Base-by-base conservation (phyloP, 1,140 invertebrate genomes). In the Phthorimaea operculella region DNA sequence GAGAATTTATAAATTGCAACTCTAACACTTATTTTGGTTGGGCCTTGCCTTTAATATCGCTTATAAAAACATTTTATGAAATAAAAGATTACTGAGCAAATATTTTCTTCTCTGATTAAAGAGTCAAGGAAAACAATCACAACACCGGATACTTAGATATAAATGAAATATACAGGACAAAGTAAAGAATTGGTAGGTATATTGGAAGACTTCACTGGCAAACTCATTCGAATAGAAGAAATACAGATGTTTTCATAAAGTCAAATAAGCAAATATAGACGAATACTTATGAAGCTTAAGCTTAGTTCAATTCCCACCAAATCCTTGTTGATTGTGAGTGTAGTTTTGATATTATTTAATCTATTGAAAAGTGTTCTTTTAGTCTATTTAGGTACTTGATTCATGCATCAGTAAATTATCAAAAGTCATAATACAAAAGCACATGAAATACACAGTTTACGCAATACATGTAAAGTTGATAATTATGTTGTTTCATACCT, bases 401-500 rank as follows among this genome's bases (percentile, higher is more conserved):
- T 28, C 21, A 28, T 28, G 21, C 21, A 28, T 28, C 21, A 39
- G 10, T 39, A 39, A 39, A 39, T 39, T 39, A 28, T 9, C 10
- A 39, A 39, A 12, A 39, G 10, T 12, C 36, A 39, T 1, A 39
- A 39, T 39, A 39, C 36, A 39, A 39, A 39, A 39, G n/a, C 10
- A 10, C 10, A 12, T 39, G 10, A n/a, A 39, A 39, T 52, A 59
- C 58, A 42, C 60, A 58, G 52, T 58, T 49, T 59, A 52, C 48
- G 48, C 16, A 56, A 36, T 50, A 33, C 47, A 33, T 56, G 54
- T 51, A 18, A 36, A 51, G 33, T 55, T 61, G 50, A 53, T 57
- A 63, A 62, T 59, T 62, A 63, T 56, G 52, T 60, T 58, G 58
- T 67, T 68, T 67, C 70, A 68, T 57, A 72, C 58, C 66, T 75